Evolutionary conservation across 1,140 invertebrate genomes (phyloP).

Genomic region (Globodera ellingtonae): DNA sequence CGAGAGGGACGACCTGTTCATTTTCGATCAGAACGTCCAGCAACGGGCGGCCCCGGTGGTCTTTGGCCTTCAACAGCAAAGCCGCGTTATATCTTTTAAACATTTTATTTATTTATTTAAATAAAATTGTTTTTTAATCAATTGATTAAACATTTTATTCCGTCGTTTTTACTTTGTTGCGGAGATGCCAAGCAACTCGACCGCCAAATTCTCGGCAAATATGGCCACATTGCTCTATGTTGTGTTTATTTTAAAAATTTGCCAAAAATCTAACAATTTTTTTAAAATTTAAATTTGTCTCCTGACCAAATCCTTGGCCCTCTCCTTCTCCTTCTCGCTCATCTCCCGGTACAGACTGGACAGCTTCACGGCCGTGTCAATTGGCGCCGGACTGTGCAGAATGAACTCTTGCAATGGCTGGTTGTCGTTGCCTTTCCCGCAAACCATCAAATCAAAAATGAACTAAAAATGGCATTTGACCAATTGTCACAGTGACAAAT

Average conservation of each 20-base stretch:
- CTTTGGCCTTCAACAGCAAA: conserved; percentile 84
- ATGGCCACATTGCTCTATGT: conserved; percentile 79
- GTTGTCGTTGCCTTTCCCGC: conserved; percentile 92
- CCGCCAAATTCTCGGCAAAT: conserved; percentile 94
- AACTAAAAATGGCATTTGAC: conserved; percentile 71
- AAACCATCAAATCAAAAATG: conserved; percentile 97
- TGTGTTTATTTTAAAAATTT: not conserved
- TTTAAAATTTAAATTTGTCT: not conserved
- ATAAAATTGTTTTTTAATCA: not conserved
- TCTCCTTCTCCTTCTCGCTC: conserved; percentile 88
- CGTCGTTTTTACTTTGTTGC: conserved; percentile 74
- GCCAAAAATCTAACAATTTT: not conserved
- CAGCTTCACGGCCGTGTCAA: conserved; percentile 91
- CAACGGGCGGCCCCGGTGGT: conserved; percentile 87
- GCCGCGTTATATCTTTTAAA: conserved; percentile 78
- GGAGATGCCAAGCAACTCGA: conserved; percentile 87
- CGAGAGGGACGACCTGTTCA: conserved; percentile 77
- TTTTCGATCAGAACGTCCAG: conserved; percentile 96
- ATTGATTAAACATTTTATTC: too few relatives aligned
- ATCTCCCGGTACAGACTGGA: conserved; percentile 80
- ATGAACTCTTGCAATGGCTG: conserved; percentile 79
- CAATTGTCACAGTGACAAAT: not conserved
- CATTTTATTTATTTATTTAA: not conserved
- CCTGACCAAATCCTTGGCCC: conserved; percentile 82
- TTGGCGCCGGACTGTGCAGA: conserved; percentile 87